Percentiles rank a stretch among this genome's conserved stretches.
These are phyloP conservation scores for Sebastes hubbsi DNA, from an alignment of 2,797 vertebrate species.

Conservation along the genomic window DNA sequence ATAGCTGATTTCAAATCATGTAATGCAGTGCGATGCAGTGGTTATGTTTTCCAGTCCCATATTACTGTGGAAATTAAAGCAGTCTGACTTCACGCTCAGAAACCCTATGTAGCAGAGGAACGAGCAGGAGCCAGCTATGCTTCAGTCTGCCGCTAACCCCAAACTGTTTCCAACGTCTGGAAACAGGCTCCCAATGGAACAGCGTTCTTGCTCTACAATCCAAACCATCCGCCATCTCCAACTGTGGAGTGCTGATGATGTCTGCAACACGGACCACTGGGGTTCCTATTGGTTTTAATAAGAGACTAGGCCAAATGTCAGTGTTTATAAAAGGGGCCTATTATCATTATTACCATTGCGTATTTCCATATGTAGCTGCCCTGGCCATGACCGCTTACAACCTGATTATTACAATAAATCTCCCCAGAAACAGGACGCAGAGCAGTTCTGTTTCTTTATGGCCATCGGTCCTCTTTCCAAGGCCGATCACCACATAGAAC, in stretches of 20 bases:
- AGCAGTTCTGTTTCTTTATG: conserved; percentile 63
- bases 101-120: conserved; percentile 25
- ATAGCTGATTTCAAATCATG: background rate
- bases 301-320: conserved; percentile 43
- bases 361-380: conserved; percentile 62
- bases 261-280: conserved; percentile 40
- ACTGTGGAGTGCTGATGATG: conserved; percentile 39
- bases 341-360: conserved; percentile 59
- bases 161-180: conserved; percentile 53
- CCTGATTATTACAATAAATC: conserved; percentile 71
- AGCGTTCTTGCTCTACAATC: conserved; percentile 1
- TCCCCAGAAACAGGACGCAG: conserved; percentile 48
- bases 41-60: conserved; percentile 39
- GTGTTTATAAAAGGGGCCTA: conserved; percentile 56
- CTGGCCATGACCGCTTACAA: conserved; percentile 55
- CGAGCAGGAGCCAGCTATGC: conserved; percentile 15
- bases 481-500: conserved; percentile 53
- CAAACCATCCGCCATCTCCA: conserved; percentile 40
- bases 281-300: conserved; percentile 39
- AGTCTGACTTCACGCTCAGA: conserved; percentile 35
- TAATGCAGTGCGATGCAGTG: conserved; percentile 2
- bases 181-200: conserved; percentile 27
- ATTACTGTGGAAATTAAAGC: conserved; percentile 44
- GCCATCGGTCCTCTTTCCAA: conserved; percentile 54
- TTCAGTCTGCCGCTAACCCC: conserved; percentile 33